These are phyloP conservation scores for Pseudolaguvia tuberculata DNA, from an alignment of 2,113 vertebrate species.

Conservation along the genomic window DNA sequence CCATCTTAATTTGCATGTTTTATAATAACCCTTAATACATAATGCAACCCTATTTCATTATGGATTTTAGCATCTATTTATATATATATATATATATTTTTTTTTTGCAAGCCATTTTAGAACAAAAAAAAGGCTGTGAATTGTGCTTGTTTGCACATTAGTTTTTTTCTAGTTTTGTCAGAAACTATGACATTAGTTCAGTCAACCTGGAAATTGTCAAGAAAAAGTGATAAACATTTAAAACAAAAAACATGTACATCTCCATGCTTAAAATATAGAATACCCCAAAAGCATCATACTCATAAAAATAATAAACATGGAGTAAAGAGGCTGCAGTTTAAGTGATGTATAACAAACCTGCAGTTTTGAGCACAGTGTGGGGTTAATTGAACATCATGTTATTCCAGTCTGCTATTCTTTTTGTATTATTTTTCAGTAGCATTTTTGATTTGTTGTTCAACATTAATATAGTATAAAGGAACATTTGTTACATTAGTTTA, in stretches of 20 bases:
- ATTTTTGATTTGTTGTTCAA: conserved; percentile 10
- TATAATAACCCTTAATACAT: not conserved
- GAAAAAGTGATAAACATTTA: not conserved
- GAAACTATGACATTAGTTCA: not conserved
- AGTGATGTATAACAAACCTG: not conserved
- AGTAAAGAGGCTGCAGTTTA: conserved; percentile 6
- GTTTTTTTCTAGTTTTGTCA: not conserved
- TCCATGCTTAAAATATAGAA: not conserved
- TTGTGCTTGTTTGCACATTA: not conserved
- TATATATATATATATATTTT: not conserved
- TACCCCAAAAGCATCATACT: not conserved
- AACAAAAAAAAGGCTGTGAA: not conserved
- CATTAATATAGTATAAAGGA: conserved; percentile 24
- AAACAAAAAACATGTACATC: not conserved
- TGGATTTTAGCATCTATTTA: not conserved
- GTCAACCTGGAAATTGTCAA: not conserved
- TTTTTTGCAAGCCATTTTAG: not conserved
- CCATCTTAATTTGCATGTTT: conserved; percentile 15
- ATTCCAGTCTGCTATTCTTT: not conserved
- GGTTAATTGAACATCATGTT: not conserved
- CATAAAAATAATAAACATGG: not conserved
- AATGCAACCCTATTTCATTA: not conserved
- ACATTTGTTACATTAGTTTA: conserved; percentile 15
- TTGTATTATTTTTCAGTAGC: conserved; percentile 9
- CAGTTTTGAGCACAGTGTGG: conserved; percentile 2